These are phyloP conservation scores for Mionectes olivaceus DNA, from an alignment of 2,797 vertebrate genomes.

Conservation along the genomic window DNA sequence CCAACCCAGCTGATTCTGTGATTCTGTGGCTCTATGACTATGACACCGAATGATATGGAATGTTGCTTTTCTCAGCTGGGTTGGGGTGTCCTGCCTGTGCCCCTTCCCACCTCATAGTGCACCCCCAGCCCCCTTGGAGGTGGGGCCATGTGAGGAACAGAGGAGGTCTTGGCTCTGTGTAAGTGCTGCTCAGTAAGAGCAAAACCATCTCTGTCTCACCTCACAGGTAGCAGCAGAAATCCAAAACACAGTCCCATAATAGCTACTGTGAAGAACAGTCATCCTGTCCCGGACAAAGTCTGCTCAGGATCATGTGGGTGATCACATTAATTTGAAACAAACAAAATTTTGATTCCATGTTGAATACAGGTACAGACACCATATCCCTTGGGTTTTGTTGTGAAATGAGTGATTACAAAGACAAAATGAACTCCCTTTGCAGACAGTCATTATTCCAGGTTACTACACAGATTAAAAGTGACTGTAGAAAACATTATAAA, in stretches of 20 bases:
- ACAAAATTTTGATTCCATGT: neutral
- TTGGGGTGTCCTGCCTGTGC: neutral
- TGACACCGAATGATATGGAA: rapidly evolving
- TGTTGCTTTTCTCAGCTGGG: neutral
- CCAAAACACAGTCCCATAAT: neutral
- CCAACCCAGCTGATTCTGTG: no score
- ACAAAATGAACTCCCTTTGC: neutral
- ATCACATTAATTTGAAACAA: neutral
- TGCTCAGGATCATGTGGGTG: neutral
- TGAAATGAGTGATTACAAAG: neutral
- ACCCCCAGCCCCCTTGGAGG: no score
- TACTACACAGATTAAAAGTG: neutral
- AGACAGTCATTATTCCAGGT: neutral
- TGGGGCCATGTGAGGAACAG: neutral
- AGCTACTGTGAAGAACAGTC: neutral
- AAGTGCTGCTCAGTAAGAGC: neutral
- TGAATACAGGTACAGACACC: neutral
- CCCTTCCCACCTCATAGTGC: neutral
- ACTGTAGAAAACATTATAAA: neutral
- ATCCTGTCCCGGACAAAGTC: neutral
- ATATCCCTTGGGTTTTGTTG: neutral
- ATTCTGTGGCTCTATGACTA: no score
- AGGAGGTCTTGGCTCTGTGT: neutral
- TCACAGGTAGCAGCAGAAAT: neutral
- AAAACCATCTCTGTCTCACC: neutral